Evolutionary conservation across 2,113 vertebrate species (phyloP), one percentile per base, ranked within the genome.

Genomic region (Otis tarda): DNA sequence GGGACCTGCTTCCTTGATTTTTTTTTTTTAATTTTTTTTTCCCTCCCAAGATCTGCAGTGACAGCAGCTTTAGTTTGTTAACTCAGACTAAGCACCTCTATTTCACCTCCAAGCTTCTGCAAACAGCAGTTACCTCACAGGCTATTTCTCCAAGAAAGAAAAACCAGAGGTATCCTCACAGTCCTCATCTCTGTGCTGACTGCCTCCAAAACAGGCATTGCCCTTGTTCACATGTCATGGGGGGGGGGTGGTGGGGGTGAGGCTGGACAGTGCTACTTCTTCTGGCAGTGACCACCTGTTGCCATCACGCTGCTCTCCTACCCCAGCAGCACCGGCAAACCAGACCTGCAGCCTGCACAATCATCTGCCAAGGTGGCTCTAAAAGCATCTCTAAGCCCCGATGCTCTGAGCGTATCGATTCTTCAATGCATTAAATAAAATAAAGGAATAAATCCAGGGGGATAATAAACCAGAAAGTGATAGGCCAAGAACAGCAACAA

Each of bases 211-310:
- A 2, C n/a, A 25, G n/a, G 8, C 65, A 6, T 41, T 3, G 2
- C 33, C 39, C n/a, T 39, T 28, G 37, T 20, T 20, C 10, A 2
- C 3, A 2, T 47, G 56, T 22, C n/a, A 18, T 1, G 3, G 35
- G 31, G 60, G 25, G 4, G 37, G 31, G 60, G 25, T 3, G 37
- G 7, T 37, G 37, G 37, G 37, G 37, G 37, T 8, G 74, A 14
- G 53, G 39, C 39, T 39, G 33, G 43, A 23, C 22, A 41, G 18
- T 2, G 43, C 43, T 6, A 12, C 41, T 41, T 41, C 39, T 41
- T 41, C 41, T 41, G 41, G 41, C 41, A 43, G 45, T 9, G 43
- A 13, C 39, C 1, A 6, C 60, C 27, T 11, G 25, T 73, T 21
- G 53, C 52, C 35, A 10, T 24, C 60, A 6, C 3, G 2, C 60